Evolutionary conservation across 2,113 vertebrate genomes (phyloP).

Genomic region (Cephalopholis sonnerati): DNA sequence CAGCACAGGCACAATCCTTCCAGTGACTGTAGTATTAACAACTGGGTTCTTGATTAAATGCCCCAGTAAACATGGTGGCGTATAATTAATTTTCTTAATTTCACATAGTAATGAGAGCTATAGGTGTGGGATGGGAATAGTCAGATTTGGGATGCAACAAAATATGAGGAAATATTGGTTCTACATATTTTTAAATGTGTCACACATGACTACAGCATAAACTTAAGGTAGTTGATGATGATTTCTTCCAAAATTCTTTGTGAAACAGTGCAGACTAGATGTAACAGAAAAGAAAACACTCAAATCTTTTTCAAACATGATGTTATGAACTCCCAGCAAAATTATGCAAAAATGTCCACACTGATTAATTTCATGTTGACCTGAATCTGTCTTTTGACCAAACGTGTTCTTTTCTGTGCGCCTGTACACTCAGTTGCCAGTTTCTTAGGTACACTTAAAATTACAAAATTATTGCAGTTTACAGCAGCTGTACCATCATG

Average conservation of each 20-base stretch:
- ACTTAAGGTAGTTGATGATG: background rate
- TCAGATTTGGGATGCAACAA: slow-evolving; percentile 3
- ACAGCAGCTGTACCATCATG: background rate
- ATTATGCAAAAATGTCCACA: background rate
- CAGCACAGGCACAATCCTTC: background rate
- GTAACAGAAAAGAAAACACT: background rate
- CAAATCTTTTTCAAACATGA: background rate
- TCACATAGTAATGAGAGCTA: slow-evolving; percentile 19
- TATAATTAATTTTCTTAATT: slow-evolving; percentile 32
- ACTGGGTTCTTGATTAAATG: slow-evolving; percentile 14
- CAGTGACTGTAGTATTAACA: background rate
- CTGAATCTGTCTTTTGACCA: slow-evolving; percentile 16
- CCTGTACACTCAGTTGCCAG: background rate
- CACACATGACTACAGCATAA: background rate
- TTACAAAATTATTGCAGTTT: background rate
- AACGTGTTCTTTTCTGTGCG: background rate
- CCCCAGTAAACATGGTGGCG: background rate
- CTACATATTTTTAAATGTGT: background rate
- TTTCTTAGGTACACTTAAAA: background rate
- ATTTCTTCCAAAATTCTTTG: background rate
- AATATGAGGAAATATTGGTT: slow-evolving; percentile 11
- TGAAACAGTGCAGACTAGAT: background rate
- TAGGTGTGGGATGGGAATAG: background rate
- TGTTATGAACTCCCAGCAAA: background rate
- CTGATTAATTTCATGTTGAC: slow-evolving; percentile 17